Conservation (phyloP, 2,888 invertebrate species). For the Pheosia tremula region DNA sequence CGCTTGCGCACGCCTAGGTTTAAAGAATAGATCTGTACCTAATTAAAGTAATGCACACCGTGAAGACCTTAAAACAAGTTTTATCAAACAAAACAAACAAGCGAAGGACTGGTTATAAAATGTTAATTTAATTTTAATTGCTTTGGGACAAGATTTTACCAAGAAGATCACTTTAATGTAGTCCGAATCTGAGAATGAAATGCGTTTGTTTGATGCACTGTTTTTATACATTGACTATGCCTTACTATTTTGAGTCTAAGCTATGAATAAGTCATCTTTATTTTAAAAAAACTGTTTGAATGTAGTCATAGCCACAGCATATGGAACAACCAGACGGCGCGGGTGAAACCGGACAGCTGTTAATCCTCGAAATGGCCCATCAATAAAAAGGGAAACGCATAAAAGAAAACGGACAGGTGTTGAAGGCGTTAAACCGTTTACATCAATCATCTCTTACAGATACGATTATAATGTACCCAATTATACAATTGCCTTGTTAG, state of each 20-base stretch:
- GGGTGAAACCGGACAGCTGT: background rate
- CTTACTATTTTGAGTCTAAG: too few species aligned
- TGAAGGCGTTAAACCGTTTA: constrained; percentile 19
- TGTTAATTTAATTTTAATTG: background rate
- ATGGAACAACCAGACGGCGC: background rate
- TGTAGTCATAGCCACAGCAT: background rate
- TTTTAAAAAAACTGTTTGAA: background rate
- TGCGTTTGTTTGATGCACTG: too few species aligned
- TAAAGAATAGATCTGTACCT: constrained; percentile 4
- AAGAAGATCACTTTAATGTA: too few species aligned
- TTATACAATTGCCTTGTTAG: constrained; percentile 3
- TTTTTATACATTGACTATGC: too few species aligned
- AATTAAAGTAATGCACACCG: background rate
- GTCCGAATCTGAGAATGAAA: too few species aligned
- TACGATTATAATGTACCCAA: constrained; percentile 3
- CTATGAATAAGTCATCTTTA: too few species aligned
- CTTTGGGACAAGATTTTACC: background rate
- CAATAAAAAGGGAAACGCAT: constrained; percentile 7
- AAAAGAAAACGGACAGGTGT: constrained; percentile 14
- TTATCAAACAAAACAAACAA: too few species aligned
- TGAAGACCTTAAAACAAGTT: too few species aligned
- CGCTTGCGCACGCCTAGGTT: constrained; percentile 27
- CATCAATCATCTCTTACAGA: constrained; percentile 10
- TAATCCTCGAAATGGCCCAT: constrained; percentile 6
- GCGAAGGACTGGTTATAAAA: background rate